Percentiles rank a stretch among this genome's conserved stretches.
Conservation (phyloP, 92 coral and sea anemone species). For the Actinostola sp. region DNA sequence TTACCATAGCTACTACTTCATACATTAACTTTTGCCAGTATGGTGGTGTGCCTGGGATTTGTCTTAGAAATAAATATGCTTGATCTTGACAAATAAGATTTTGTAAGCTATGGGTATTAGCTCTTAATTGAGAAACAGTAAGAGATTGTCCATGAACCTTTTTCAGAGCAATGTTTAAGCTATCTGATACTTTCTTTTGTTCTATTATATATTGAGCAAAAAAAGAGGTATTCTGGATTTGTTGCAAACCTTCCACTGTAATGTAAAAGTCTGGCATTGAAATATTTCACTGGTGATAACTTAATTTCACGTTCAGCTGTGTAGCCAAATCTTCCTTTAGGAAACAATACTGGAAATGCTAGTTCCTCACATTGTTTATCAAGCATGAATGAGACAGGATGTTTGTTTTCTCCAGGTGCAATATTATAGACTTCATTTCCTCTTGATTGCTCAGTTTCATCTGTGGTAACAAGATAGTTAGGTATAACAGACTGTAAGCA, state of each 20-base stretch:
- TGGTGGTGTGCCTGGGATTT: too few relatives aligned
- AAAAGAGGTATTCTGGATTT: too few relatives aligned
- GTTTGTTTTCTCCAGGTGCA: conserved; percentile 50
- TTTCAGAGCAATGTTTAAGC: conserved; percentile 55
- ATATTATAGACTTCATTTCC: conserved; percentile 66
- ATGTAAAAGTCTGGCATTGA: too few relatives aligned
- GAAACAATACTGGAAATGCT: conserved; percentile 74
- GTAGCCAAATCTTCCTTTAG: conserved; percentile 64
- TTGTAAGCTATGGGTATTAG: conserved; percentile 45
- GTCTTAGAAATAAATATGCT: too few relatives aligned
- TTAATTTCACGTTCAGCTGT: conserved; percentile 31
- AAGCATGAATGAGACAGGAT: conserved; percentile 60
- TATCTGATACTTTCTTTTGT: conserved; percentile 60
- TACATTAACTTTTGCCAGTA: too few relatives aligned
- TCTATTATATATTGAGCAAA: conserved; percentile 66
- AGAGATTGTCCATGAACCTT: conserved; percentile 54
- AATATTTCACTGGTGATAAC: conserved; percentile 46
- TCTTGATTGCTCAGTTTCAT: conserved; percentile 22
- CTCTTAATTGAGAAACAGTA: conserved; percentile 60
- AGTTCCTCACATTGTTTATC: conserved; percentile 70
- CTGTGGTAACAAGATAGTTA: conserved; percentile 45
- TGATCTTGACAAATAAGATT: too few relatives aligned
- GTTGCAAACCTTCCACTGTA: too few relatives aligned
- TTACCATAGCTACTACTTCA: conserved; percentile 37
- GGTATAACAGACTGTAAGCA: conserved; percentile 66